A percentile compares a stretch with the other conserved stretches of the same genome.
phyloP scores from a whole-genome alignment of 2,113 vertebrate genomes.

The Progne subis region DNA sequence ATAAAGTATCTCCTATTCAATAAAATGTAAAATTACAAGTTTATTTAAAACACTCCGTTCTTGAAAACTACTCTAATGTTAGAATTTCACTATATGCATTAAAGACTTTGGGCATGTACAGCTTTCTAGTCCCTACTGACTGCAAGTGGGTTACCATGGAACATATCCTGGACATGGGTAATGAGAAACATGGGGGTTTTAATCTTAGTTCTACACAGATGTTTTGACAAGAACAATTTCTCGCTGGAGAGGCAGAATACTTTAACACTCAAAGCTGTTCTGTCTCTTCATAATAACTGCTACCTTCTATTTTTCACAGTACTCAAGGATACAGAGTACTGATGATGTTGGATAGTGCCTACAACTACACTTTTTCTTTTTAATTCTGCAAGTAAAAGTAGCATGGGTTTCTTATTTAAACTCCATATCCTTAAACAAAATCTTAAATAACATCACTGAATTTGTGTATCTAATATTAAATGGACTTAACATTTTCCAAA shows the following conservation, averaged over 20 bases:
- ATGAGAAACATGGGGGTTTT: not conserved
- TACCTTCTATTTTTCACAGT: not conserved
- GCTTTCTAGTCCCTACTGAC: not conserved
- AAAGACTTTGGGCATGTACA: not conserved
- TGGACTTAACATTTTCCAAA: not conserved
- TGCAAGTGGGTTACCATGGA: not conserved
- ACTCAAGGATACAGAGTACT: not conserved
- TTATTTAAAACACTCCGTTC: not conserved
- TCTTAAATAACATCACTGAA: not conserved
- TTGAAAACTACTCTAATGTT: not conserved
- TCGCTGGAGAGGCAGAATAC: not conserved
- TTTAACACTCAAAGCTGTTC: not conserved
- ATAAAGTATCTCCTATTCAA: not conserved
- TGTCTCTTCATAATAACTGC: not conserved
- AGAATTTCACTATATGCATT: not conserved
- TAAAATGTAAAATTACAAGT: not conserved
- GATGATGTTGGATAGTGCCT: not conserved
- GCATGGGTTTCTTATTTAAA: not conserved
- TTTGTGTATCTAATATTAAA: not conserved
- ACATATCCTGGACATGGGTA: not conserved
- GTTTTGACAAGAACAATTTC: not conserved
- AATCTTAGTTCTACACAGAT: not conserved
- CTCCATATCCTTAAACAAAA: not conserved
- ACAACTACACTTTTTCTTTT: fast-evolving
- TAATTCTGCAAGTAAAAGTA: not conserved